A percentile compares a stretch with the other conserved stretches of the same genome.
Evolutionary conservation across 2,113 vertebrate genomes (phyloP).

Genomic region (Leptobrachium ailaonicum): DNA sequence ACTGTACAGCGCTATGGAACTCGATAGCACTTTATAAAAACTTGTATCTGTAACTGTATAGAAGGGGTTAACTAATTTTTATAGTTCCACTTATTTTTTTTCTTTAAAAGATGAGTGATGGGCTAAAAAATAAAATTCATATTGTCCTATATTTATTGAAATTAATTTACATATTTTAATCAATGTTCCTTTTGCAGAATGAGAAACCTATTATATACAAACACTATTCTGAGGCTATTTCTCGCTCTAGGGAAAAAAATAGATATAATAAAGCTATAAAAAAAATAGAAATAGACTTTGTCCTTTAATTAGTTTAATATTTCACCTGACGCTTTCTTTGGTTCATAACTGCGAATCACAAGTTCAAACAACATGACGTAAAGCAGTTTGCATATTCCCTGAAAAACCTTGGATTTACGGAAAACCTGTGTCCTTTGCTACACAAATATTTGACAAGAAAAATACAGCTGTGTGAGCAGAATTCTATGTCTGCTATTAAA

Average conservation of each 20-base stretch:
- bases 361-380: conserved; percentile 58
- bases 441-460: conserved; percentile 56
- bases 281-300: conserved; percentile 56
- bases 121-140: background rate
- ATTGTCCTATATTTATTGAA: background rate
- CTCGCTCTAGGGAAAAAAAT: conserved; percentile 33
- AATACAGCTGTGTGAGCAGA: conserved; percentile 48
- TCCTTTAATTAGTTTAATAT: conserved; percentile 61
- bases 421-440: conserved; percentile 44
- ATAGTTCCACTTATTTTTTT: no score
- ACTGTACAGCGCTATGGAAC: no score
- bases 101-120: background rate
- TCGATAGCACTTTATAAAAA: no score
- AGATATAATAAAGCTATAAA: conserved; percentile 55
- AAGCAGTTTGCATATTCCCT: conserved; percentile 50
- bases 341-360: conserved; percentile 58
- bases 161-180: conserved; percentile 3
- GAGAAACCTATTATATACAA: background rate
- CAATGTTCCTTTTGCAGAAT: conserved; percentile 10
- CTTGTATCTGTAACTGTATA: no score
- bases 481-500: conserved; percentile 1
- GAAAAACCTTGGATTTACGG: conserved; percentile 39
- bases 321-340: conserved; percentile 56
- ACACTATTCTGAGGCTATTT: conserved; percentile 8
- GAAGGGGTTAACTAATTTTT: no score